Evolutionary conservation across 2,888 invertebrate species (phyloP).

Genomic region (Synanthedon vespiformis): DNA sequence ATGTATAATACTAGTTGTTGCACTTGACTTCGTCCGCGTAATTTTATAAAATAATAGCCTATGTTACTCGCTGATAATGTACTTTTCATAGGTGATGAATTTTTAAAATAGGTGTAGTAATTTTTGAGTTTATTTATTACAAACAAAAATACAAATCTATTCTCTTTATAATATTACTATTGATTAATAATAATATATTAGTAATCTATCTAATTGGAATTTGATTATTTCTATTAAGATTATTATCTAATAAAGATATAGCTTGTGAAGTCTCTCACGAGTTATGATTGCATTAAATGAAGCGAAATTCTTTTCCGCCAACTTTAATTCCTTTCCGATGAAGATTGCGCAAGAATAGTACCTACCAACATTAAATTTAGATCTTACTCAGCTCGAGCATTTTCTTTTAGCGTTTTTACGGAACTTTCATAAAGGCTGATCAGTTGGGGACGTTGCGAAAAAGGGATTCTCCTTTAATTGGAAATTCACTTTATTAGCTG

Average conservation of each 20-base stretch:
- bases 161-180: too few species aligned
- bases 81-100: too few species aligned
- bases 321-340: constrained; percentile 39
- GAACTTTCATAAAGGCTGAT: constrained; percentile 33
- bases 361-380: constrained; percentile 1
- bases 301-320: constrained; percentile 22
- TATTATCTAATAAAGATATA: neutral
- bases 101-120: too few species aligned
- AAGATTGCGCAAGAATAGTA: constrained; percentile 16
- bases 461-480: constrained; percentile 36
- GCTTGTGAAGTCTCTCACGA: neutral
- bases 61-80: too few species aligned
- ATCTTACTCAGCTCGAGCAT: constrained; percentile 1
- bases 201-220: too few species aligned
- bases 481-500: constrained; percentile 29
- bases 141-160: too few species aligned
- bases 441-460: constrained; percentile 26
- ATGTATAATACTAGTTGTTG: too few species aligned
- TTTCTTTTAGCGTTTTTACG: constrained; percentile 15
- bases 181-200: too few species aligned
- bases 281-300: neutral
- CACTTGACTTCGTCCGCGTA: too few species aligned
- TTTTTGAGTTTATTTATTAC: too few species aligned
- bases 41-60: too few species aligned
- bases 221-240: too few species aligned